Base-by-base conservation (phyloP, 2,888 invertebrate species). In the Lepidocyrtoides sp. region DNA sequence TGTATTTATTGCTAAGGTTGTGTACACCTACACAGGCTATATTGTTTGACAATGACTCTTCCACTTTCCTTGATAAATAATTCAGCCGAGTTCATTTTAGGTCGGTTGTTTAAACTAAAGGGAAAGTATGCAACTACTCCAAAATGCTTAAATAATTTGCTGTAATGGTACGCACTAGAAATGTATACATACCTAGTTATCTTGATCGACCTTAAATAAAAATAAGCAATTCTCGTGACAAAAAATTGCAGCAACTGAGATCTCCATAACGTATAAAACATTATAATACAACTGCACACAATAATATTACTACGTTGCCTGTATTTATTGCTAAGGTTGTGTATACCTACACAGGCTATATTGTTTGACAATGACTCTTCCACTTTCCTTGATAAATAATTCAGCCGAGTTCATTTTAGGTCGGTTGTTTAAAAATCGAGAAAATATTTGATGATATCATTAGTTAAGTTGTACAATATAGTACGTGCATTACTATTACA, bases 371-470 rank as follows among this genome's bases (percentile, higher is more conserved):
- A 88, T 88, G 87, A 88, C 69, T 66, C 54, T 12, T 14, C 10
- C 48, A 75, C 26, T 86, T 86, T 60, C 77, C 77, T 79, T 79
- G 77, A 79, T 87, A 41, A 79, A 79, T 79, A 63, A 66, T 79
- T 87, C 84, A 85, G 48, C 23, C 4, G 36, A 26, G 41, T 48
- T 77, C 29, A 72, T n/a, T 60, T 63, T 26, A 63, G 12, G 26
- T 48, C 60, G 81, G 5, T 60, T 36, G n/a, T 32, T 72, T 17
- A 10, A 44, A 57, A 41, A 57, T 29, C 26, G 36, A 63, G n/a
- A 82, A 82, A 54, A 81, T 57, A 32, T 69, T 36, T 69, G 36
- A n/a, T 32, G 32, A 20, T 32, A 69, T 36, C 36, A 69, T 69
- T 66, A 66, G 66, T 57, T 2, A 75, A 44, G 12, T 20, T 32